Percentiles rank a stretch among this genome's conserved stretches.
Evolutionary conservation across 2,888 invertebrate species (phyloP).

Genomic region (Andrena fulva): DNA sequence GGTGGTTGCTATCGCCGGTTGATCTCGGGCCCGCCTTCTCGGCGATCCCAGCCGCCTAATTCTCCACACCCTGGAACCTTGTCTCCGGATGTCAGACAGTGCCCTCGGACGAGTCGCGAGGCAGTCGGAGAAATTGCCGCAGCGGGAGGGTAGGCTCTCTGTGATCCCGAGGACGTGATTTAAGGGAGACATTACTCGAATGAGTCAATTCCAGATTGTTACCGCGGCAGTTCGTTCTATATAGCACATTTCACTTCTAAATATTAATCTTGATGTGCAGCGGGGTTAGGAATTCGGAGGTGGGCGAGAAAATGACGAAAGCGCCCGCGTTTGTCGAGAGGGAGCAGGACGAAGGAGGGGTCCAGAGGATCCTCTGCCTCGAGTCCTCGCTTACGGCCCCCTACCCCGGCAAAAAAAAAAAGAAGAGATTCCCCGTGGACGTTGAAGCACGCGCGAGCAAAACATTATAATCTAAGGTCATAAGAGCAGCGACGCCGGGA

Average conservation of each 20-base stretch:
- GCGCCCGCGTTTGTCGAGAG: too few species aligned
- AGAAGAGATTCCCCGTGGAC: slow-evolving; percentile 53
- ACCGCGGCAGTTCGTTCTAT: not conserved
- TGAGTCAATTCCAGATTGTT: not conserved
- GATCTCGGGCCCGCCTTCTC: not conserved
- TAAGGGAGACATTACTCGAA: slow-evolving; percentile 5
- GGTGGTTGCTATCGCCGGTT: not conserved
- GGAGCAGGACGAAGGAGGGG: too few species aligned
- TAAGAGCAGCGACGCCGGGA: slow-evolving; percentile 58
- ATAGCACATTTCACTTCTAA: too few species aligned
- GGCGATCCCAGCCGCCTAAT: slow-evolving; percentile 36
- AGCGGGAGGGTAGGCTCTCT: slow-evolving; percentile 34
- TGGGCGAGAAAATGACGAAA: too few species aligned
- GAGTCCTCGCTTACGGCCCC: too few species aligned
- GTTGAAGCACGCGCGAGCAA: slow-evolving; percentile 75
- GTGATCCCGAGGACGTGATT: not conserved
- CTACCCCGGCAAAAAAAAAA: not conserved
- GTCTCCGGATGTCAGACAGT: slow-evolving; percentile 43
- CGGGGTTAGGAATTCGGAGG: too few species aligned
- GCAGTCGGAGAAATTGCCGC: slow-evolving; percentile 62
- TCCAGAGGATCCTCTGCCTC: too few species aligned
- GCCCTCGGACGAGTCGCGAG: slow-evolving; percentile 50
- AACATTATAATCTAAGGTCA: slow-evolving; percentile 81
- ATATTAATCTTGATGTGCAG: too few species aligned
- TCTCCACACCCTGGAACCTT: slow-evolving; percentile 68